Evolutionary conservation across 2,113 vertebrate genomes (phyloP).

Genomic region (Equus przewalskii): DNA sequence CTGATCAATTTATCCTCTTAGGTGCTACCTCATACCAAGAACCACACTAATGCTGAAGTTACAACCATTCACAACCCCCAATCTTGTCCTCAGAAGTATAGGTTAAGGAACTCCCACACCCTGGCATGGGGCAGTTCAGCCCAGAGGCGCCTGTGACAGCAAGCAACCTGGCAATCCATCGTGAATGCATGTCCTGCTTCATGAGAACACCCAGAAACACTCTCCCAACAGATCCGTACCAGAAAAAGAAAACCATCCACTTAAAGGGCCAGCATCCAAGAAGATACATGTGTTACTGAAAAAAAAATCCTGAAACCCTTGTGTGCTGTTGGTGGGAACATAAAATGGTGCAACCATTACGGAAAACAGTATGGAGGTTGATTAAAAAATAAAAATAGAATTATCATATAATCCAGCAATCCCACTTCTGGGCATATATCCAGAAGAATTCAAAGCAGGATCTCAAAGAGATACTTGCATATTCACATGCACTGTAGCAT

Average conservation of each 20-base stretch:
- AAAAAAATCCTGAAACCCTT: not conserved
- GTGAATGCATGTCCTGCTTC: not conserved
- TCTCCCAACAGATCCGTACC: not conserved
- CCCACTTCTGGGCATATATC: not conserved
- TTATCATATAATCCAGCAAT: not conserved
- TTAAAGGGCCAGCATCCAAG: not conserved
- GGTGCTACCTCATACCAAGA: not conserved
- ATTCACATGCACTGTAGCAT: not conserved
- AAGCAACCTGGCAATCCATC: not conserved
- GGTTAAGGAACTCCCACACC: rapidly evolving
- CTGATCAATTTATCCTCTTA: not conserved
- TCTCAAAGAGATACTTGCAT: not conserved
- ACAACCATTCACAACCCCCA: not conserved
- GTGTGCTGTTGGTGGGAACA: too few relatives aligned
- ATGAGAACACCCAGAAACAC: not conserved
- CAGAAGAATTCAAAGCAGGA: not conserved
- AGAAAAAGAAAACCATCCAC: not conserved
- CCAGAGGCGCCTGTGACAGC: not conserved
- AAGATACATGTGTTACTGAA: not conserved
- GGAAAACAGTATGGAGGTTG: not conserved
- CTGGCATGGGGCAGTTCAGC: not conserved
- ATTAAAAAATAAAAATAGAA: not conserved
- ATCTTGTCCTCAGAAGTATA: not conserved
- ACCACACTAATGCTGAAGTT: too few relatives aligned
- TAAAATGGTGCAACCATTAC: not conserved